Conservation (phyloP, 2,797 vertebrate genomes). For the Arremon brunneinucha region DNA sequence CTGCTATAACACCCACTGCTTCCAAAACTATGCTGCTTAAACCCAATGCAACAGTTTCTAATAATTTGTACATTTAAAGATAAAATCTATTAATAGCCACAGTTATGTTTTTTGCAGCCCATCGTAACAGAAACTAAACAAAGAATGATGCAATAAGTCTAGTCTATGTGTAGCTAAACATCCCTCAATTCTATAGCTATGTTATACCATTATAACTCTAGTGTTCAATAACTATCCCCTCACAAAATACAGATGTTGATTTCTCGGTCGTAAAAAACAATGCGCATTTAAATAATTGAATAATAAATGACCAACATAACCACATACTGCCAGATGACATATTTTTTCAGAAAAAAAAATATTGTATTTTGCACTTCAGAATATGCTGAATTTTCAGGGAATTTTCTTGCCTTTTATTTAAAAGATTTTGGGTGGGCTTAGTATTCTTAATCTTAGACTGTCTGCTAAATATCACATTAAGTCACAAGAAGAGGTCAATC, state of each 20-base stretch:
- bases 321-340: not conserved
- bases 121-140: not conserved
- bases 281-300: not conserved
- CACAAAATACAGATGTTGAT: not conserved
- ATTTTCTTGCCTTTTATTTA: not conserved
- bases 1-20: not conserved
- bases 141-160: not conserved
- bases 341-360: not conserved
- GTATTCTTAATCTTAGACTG: not conserved
- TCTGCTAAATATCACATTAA: not conserved
- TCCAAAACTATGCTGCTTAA: not conserved
- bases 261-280: not conserved
- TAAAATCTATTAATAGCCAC: not conserved
- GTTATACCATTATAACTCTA: not conserved
- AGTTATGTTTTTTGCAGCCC: fast-evolving
- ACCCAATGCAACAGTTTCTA: not conserved
- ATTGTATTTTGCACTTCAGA: not conserved
- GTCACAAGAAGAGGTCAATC: not conserved
- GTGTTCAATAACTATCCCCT: not conserved
- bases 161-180: not conserved
- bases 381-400: not conserved
- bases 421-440: not conserved
- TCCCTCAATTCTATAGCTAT: not conserved
- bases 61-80: not conserved
- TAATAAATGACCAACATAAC: not conserved